Evolutionary conservation across 2,797 vertebrate species (phyloP).

Genomic region (Thalassophryne amazonica): DNA sequence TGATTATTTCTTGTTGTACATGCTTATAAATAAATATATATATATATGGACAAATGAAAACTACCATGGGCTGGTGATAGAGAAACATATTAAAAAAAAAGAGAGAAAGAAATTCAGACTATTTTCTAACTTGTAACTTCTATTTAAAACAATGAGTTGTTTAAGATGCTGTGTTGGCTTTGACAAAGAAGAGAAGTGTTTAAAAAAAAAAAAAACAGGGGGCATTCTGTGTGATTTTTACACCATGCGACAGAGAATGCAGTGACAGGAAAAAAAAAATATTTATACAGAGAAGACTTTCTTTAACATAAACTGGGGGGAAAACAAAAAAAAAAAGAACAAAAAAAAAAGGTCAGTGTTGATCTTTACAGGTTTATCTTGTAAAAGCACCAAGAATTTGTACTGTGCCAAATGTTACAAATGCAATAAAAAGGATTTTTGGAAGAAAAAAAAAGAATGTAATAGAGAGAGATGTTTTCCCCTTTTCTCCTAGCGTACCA

Average conservation of each 20-base stretch:
- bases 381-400: constrained; percentile 90
- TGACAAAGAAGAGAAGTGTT: constrained; percentile 83
- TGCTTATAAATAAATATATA: constrained; percentile 83
- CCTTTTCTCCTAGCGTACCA: constrained; percentile 68
- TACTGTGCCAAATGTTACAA: constrained; percentile 94
- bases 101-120: constrained; percentile 88
- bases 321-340: too few relatives aligned
- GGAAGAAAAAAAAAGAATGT: constrained; percentile 69
- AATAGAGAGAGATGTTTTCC: constrained; percentile 64
- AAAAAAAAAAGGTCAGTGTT: constrained; percentile 80
- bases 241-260: constrained; percentile 84
- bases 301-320: constrained; percentile 78
- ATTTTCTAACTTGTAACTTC: constrained; percentile 98
- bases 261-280: constrained; percentile 75
- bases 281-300: constrained; percentile 89
- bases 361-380: constrained; percentile 92
- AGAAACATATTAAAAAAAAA: constrained; percentile 90
- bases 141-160: constrained; percentile 88
- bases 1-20: constrained; percentile 93
- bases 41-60: constrained; percentile 80
- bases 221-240: constrained; percentile 86
- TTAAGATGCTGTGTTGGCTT: constrained; percentile 82
- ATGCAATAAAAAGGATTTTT: constrained; percentile 94
- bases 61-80: constrained; percentile 89
- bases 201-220: constrained; percentile 68